These are phyloP conservation scores for Drosophila silvestris DNA, from an alignment of 2,888 invertebrate genomes.

Conservation along the genomic window DNA sequence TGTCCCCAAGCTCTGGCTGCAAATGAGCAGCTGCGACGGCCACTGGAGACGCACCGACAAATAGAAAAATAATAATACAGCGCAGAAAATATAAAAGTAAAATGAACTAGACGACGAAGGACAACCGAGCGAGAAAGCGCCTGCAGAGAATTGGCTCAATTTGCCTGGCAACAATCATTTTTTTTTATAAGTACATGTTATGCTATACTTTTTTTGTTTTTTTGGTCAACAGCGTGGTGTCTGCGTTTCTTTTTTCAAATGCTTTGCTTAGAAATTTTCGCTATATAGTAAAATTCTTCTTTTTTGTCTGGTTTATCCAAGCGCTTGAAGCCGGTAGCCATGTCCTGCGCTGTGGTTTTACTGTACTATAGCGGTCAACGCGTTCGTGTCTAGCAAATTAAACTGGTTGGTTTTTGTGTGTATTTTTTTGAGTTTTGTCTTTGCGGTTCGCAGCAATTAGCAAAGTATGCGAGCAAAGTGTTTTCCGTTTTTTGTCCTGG, in stretches of 20 bases:
- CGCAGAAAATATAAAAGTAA: slow-evolving; percentile 8
- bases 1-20: slow-evolving; percentile 66
- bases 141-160: slow-evolving; percentile 73
- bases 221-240: slow-evolving; percentile 40
- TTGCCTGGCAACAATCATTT: slow-evolving; percentile 50
- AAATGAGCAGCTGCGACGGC: slow-evolving; percentile 68
- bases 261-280: slow-evolving; percentile 44
- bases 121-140: slow-evolving; percentile 26
- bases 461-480: slow-evolving; percentile 3
- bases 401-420: slow-evolving; percentile 37
- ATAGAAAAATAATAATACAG: slow-evolving; percentile 68
- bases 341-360: slow-evolving; percentile 1
- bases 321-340: neutral
- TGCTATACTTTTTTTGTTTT: neutral
- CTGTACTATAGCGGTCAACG: neutral
- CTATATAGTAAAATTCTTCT: slow-evolving; percentile 45
- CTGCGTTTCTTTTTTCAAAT: slow-evolving; percentile 21
- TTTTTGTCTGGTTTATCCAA: neutral
- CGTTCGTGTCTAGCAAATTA: slow-evolving; percentile 6
- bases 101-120: slow-evolving; percentile 58
- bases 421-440: slow-evolving; percentile 4
- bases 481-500: neutral
- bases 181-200: neutral
- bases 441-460: slow-evolving; percentile 72
- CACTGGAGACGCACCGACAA: slow-evolving; percentile 64